Base-by-base conservation (phyloP, 2,888 invertebrate species). In the Balanococcus diminutus region DNA sequence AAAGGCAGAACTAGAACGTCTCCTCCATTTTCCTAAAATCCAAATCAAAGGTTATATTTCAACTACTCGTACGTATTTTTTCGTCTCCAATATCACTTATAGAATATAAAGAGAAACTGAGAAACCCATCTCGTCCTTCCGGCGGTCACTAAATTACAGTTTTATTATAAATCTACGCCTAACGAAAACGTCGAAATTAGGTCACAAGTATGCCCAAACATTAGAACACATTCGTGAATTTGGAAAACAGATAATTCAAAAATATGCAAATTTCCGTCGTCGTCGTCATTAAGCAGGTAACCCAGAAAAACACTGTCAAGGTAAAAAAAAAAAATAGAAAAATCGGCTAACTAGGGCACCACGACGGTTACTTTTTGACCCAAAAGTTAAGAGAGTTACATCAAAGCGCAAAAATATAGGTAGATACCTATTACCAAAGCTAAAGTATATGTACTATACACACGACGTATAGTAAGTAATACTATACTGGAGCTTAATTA, bases 21-120 rank as follows among this genome's bases (percentile, higher is more conserved):
- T 32, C 84, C 84, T 67, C 61, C 61, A 6, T 36, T 61, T 84
- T 84, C 84, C 84, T 84, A 31, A 36, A 81, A 81, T 36, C 22
- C 0, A 28, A 67, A 67, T 14, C 14, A 67, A 11, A 28, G 14
- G 6, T 1, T 3, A 16, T 67, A 67, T 25, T 25, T 19, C 51
- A n/a, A n/a, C n/a, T n/a, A n/a, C n/a, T n/a, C n/a, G n/a, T n/a
- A n/a, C n/a, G n/a, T 56, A 56, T 56, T 56, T 19, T 56, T 56
- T 36, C 36, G n/a, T n/a, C 8, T 56, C 22, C 22, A 56, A 56
- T 56, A 56, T 56, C 56, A 56, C 19, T 56, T 56, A 8, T 36
- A 8, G 5, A 36, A 8, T 36, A n/a, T n/a, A n/a, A n/a, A n/a
- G n/a, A n/a, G n/a, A n/a, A n/a, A n/a, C n/a, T n/a, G n/a, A n/a